Evolutionary conservation across 1,140 invertebrate genomes (phyloP), one percentile per base, ranked within the genome.

Genomic region (Pachypsylla venusta): DNA sequence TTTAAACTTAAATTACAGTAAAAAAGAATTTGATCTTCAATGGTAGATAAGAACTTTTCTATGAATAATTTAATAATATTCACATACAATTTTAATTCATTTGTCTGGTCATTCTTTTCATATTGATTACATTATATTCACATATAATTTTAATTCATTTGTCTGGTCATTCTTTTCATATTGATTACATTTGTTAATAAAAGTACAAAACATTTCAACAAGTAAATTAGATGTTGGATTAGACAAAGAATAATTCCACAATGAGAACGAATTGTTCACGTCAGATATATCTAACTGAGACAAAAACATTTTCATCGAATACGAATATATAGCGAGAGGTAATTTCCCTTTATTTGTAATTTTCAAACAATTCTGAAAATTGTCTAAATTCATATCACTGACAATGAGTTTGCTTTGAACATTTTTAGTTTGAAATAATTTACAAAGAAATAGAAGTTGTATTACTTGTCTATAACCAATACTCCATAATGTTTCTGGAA

Each of bases 121-220:
- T 19, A 48, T 22, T 48, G 42, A 48, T 48, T 48, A n/a, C 42
- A 48, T 10, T 5, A 48, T 48, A 4, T n/a, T 4, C n/a, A 48
- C 42, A 48, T 48, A 48, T 4, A 22, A 7, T 19, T 19, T 48
- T 19, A 48, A 22, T 4, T 48, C 7, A 48, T n/a, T 22, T 19
- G n/a, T 48, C 42, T 48, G 42, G 5, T 22, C 42, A 48, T 48
- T 48, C 42, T 48, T 48, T 22, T 48, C 42, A 48, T 19, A 48
- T 22, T 48, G 42, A 48, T 48, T 48, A 48, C 42, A 48, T n/a
- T 48, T 48, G 42, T 48, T 48, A 22, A 48, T 22, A n/a, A 48
- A 48, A 10, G 42, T 48, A 19, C 42, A 48, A 48, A 48, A 48
- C 42, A 48, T 48, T 48, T 48, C 42, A n/a, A 48, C 42, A 48